Evolutionary conservation across 23 tunicate species (phyloP).

Genomic region (Ciona savignyi): DNA sequence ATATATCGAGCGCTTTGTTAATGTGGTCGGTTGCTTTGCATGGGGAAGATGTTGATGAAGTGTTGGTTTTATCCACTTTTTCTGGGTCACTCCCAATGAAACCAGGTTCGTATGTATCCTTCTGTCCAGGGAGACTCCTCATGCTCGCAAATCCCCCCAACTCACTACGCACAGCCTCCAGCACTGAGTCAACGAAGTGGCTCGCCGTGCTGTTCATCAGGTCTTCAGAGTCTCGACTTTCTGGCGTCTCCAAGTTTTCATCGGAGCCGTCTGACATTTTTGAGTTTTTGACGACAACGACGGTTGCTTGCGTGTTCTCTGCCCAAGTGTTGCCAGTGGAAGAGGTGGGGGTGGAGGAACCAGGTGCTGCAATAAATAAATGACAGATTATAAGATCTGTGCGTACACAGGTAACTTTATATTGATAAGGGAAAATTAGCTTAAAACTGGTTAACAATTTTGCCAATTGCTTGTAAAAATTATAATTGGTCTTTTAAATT

Average conservation of each 20-base stretch:
- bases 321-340: constrained; percentile 14
- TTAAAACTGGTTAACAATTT: too few relatives aligned
- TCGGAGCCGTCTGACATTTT: background rate
- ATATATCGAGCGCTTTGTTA: constrained; percentile 21
- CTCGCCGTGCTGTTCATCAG: constrained; percentile 13
- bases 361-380: background rate
- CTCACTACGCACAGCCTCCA: constrained; percentile 22
- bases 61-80: background rate
- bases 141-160: constrained; percentile 1
- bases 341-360: constrained; percentile 14
- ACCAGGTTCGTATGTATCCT: background rate
- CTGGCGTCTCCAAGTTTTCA: background rate
- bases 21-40: constrained; percentile 37
- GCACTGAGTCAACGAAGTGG: constrained; percentile 25
- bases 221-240: background rate
- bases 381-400: background rate
- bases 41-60: constrained; percentile 1
- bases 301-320: constrained; percentile 25
- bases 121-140: too few relatives aligned
- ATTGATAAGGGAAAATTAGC: too few relatives aligned
- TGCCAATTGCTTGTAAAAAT: too few relatives aligned
- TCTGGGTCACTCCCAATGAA: background rate
- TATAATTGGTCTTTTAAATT: too few relatives aligned
- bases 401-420: too few relatives aligned
- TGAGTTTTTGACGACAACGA: background rate